Conservation (phyloP, 2,113 vertebrate genomes). For the Felis chaus region DNA sequence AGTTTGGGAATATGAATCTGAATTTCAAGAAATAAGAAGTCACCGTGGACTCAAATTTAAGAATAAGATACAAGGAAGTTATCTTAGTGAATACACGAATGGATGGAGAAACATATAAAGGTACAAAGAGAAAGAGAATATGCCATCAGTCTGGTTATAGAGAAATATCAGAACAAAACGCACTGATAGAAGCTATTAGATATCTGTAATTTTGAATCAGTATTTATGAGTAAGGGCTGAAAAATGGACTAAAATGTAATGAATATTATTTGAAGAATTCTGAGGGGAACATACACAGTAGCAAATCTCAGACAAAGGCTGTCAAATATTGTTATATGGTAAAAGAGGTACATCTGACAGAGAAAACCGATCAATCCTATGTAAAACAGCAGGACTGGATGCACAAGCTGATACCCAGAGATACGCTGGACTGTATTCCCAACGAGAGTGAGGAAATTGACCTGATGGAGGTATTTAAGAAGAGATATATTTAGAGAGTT, state of each 20-base stretch:
- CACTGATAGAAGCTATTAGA: background rate
- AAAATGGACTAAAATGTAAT: background rate
- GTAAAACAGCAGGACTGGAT: background rate
- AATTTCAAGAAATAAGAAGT: background rate
- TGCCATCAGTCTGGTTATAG: background rate
- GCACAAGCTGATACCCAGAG: background rate
- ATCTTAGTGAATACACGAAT: background rate
- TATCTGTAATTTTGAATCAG: background rate
- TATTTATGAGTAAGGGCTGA: background rate
- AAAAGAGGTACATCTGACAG: background rate
- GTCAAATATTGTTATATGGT: background rate
- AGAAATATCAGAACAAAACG: background rate
- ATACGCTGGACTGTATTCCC: background rate
- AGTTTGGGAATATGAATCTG: background rate
- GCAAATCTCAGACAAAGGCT: background rate
- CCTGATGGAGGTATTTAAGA: background rate
- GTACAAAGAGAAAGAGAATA: background rate
- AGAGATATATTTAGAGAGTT: background rate
- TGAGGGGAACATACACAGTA: background rate
- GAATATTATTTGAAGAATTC: background rate
- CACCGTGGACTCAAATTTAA: background rate
- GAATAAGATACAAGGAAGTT: background rate
- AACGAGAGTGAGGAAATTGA: background rate
- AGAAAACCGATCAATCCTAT: background rate
- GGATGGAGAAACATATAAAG: background rate